phyloP scores from a whole-genome alignment of 1,140 invertebrate species.

The Pseudobourletiella spinata region DNA sequence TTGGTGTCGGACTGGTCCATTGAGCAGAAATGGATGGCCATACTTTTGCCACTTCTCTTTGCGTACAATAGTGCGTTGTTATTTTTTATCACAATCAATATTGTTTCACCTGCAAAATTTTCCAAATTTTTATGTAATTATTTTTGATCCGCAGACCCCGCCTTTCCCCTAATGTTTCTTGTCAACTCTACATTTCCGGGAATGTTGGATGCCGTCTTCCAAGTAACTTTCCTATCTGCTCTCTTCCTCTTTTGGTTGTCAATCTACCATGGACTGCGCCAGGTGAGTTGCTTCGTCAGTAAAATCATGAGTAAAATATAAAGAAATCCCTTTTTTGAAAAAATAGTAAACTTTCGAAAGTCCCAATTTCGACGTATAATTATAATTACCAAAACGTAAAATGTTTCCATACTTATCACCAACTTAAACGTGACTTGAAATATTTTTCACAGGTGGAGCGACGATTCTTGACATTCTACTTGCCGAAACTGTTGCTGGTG shows the following conservation, averaged over 20 bases:
- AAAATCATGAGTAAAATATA: no score
- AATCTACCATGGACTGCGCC: constrained; percentile 85
- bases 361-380: no score
- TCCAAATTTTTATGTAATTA: no score
- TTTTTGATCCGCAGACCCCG: constrained; percentile 60
- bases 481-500: constrained; percentile 82
- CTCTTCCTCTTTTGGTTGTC: constrained; percentile 89
- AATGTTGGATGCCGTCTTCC: constrained; percentile 79
- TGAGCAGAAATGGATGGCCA: constrained; percentile 92
- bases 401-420: no score
- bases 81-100: constrained; percentile 44
- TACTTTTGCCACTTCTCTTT: constrained; percentile 77
- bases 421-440: no score
- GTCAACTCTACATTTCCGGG: constrained; percentile 82
- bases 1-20: constrained; percentile 89
- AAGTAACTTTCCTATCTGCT: constrained; percentile 78
- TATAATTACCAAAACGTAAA: no score
- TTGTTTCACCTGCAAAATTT: no score
- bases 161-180: constrained; percentile 84
- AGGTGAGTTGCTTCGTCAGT: constrained; percentile 57
- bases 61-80: constrained; percentile 76
- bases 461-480: constrained; percentile 73
- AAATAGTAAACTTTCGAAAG: no score
- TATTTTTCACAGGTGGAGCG: constrained; percentile 73
- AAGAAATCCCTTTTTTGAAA: no score